Percentiles rank a stretch among this genome's conserved stretches.
Evolutionary conservation across 2,113 vertebrate genomes (phyloP).

Genomic region (Myxocyprinus asiaticus): DNA sequence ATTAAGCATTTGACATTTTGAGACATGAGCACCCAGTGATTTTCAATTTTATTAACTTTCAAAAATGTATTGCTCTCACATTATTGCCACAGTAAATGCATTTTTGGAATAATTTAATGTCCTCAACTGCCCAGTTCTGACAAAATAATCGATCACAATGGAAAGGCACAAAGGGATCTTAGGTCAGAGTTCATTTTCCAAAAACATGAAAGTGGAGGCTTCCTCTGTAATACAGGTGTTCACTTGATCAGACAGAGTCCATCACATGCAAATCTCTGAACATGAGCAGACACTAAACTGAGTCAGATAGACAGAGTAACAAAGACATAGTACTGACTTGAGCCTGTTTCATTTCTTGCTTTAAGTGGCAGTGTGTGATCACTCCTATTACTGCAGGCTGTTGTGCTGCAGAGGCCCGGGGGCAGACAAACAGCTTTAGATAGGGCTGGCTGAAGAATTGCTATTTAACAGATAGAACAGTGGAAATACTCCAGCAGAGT

Average conservation of each 20-base stretch:
- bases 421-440: conserved; percentile 62
- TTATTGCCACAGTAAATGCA: background rate
- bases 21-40: background rate
- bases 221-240: background rate
- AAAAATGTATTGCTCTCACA: background rate
- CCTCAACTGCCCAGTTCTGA: background rate
- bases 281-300: background rate
- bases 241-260: background rate
- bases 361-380: conserved; percentile 46
- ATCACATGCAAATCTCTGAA: conserved; percentile 17
- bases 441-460: conserved; percentile 59
- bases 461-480: conserved; percentile 51
- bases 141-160: background rate
- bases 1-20: conserved; percentile 11
- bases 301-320: conserved; percentile 26
- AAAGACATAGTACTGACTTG: conserved; percentile 38
- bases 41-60: conserved; percentile 9
- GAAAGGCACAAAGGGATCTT: conserved; percentile 5
- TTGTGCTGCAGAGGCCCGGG: conserved; percentile 41
- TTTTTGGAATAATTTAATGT: conserved; percentile 8
- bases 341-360: conserved; percentile 44
- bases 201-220: background rate
- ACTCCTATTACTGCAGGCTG: conserved; percentile 49
- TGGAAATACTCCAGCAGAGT: conserved; percentile 37
- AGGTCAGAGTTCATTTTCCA: background rate